Evolutionary conservation across 2,113 vertebrate species (phyloP), one percentile per base, ranked within the genome.

Genomic region (Maylandia zebra): DNA sequence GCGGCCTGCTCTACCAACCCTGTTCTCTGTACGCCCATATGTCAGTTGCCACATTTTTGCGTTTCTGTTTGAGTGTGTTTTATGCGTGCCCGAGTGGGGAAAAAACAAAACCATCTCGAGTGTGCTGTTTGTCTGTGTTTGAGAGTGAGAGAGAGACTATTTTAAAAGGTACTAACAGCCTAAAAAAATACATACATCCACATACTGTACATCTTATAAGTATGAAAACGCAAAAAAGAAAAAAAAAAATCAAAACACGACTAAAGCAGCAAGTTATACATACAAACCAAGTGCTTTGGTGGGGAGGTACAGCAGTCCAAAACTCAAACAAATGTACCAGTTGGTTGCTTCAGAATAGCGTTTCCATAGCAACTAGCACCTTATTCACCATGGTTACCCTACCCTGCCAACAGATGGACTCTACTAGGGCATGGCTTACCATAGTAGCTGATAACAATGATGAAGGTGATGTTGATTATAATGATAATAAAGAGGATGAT

Each of bases 301-400:
- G 90, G 55, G 84, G 88, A 88, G 90, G 84, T 84, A 32, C 30
- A 81, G 82, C 87, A 83, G 82, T 76, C 85, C 87, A 85, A 81
- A 92, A 81, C 69, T 83, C 55, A 90, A 89, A 83, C 86, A 83
- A 86, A 89, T 91, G 78, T 84, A 91, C 85, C 89, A 76, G 86
- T 88, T 38, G 43, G 87, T 90, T 91, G 93, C 92, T 94, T 92
- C 89, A 89, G 88, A 87, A 87, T 90, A 93, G 86, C 11, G 92
- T 96, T 95, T 90, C 92, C 93, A 93, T 96, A 94, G 94, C 93
- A 92, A 95, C 94, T 92, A 95, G 95, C 94, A 95, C 94, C 95
- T 96, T 96, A 94, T 93, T 92, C 89, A 93, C 90, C 91, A 92
- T 90, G 94, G 95, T 90, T 92, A 93, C 87, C 86, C 83, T 87